Percentiles rank a stretch among this genome's conserved stretches.
Conservation (phyloP, 2,113 vertebrate species). For the Peucedramus taeniatus region DNA sequence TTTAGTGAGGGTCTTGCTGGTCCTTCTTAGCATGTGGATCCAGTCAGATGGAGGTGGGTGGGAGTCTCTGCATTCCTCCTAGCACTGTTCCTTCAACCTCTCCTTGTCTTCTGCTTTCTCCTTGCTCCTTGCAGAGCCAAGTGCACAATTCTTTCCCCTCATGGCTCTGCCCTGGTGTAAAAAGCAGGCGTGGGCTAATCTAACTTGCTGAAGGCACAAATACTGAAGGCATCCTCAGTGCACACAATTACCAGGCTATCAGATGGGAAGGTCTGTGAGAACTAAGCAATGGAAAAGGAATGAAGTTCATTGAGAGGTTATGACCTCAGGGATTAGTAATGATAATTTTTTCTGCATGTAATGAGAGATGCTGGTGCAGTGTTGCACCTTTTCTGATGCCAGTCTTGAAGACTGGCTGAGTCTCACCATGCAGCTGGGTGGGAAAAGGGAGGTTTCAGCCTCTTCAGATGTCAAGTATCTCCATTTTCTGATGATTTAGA, state of each 20-base stretch:
- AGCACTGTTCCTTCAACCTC: neutral
- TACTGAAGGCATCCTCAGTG: neutral
- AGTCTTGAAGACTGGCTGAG: neutral
- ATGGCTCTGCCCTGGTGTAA: neutral
- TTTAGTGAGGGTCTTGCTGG: neutral
- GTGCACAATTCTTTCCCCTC: neutral
- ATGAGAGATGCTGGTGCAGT: neutral
- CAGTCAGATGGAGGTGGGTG: fast-evolving
- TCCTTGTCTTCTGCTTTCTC: neutral
- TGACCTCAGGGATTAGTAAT: neutral
- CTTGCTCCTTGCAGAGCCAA: neutral
- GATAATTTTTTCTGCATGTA: neutral
- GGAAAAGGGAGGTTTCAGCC: neutral
- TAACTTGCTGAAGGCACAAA: neutral
- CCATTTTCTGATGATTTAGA: neutral
- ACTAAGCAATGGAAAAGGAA: neutral
- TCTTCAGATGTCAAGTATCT: neutral
- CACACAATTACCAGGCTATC: neutral
- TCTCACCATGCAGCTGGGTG: neutral
- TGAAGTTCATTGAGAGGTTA: conserved; percentile 1
- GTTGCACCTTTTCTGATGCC: neutral
- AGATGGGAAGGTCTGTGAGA: neutral
- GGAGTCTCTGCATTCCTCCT: neutral
- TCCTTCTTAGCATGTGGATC: neutral
- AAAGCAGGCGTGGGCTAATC: neutral